phyloP scores from a whole-genome alignment of 2,888 invertebrate species.

The Agelastica alni region DNA sequence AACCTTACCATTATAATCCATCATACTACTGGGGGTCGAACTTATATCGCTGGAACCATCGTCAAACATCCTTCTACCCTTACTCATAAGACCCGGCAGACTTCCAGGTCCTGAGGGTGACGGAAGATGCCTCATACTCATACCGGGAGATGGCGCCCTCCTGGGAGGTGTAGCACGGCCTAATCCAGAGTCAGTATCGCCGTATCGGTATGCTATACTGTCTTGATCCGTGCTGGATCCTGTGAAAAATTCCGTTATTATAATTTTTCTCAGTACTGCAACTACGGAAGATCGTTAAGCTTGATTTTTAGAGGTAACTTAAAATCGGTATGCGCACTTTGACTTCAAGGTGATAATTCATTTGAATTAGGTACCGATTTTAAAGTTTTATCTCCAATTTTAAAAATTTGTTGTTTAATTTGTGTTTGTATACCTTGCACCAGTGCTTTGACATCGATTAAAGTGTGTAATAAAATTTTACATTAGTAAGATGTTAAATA shows the following conservation, averaged over 20 bases:
- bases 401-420: neutral
- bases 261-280: no score
- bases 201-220: slow-evolving; percentile 61
- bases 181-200: slow-evolving; percentile 82
- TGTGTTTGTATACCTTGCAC: slow-evolving; percentile 6
- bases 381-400: no score
- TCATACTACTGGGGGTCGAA: slow-evolving; percentile 68
- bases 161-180: slow-evolving; percentile 87
- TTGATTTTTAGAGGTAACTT: no score
- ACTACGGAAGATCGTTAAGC: no score
- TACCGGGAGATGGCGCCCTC: slow-evolving; percentile 83
- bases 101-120: slow-evolving; percentile 86
- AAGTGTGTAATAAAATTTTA: slow-evolving; percentile 1
- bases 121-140: slow-evolving; percentile 75
- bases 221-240: slow-evolving; percentile 65
- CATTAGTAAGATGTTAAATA: slow-evolving; percentile 7
- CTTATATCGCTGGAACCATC: slow-evolving; percentile 80
- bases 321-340: no score
- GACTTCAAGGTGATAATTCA: no score
- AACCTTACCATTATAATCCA: slow-evolving; percentile 77
- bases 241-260: slow-evolving; percentile 49
- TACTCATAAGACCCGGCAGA: slow-evolving; percentile 76
- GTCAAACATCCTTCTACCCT: slow-evolving; percentile 65
- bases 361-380: no score
- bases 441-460: slow-evolving; percentile 11